Evolutionary conservation across 2,888 invertebrate species (phyloP), one percentile per base, ranked within the genome.

Genomic region (Leptopilina myrica): DNA sequence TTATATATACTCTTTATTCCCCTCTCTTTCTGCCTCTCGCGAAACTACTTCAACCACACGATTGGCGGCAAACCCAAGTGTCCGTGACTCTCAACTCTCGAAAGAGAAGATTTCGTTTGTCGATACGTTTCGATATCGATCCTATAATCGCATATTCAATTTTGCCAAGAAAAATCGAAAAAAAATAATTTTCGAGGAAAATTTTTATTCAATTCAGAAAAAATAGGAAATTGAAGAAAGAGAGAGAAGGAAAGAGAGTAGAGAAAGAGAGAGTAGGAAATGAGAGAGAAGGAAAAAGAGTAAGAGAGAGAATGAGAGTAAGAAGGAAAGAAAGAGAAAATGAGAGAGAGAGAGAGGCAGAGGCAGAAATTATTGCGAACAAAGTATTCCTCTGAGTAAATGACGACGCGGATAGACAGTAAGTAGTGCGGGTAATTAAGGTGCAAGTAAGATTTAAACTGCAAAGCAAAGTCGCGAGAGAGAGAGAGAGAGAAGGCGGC

Each of bases 401-500:
- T n/a, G 26, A 53, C 49, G 33, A 33, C n/a, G 53, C 26, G 33
- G 33, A 56, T 49, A 14, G 53, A 33, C n/a, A 56, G 26, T 73
- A 84, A 84, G 82, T 80, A 78, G 82, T 83, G 80, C 79, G 79
- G 85, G 85, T 85, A 86, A 85, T 87, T 86, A 86, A 86, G 84
- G 83, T 81, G 82, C 78, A 77, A 79, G 59, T 78, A 82, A 88
- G 87, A 87, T 86, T 87, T 86, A 86, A 88, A 88, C 87, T 88
- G 87, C 82, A 80, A 79, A 82, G 87, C 89, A 86, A 88, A 89
- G 87, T 88, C 86, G n/a, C 7, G 83, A 85, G 86, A 81, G 87
- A 86, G 49, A 49, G 49, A 49, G 49, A 49, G 49, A 49, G 49
- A 49, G 49, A 49, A 49, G 84, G 81, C 82, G 80, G 82, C 84